Base-by-base conservation (phyloP, 2,797 vertebrate species). In the Luscinia luscinia region DNA sequence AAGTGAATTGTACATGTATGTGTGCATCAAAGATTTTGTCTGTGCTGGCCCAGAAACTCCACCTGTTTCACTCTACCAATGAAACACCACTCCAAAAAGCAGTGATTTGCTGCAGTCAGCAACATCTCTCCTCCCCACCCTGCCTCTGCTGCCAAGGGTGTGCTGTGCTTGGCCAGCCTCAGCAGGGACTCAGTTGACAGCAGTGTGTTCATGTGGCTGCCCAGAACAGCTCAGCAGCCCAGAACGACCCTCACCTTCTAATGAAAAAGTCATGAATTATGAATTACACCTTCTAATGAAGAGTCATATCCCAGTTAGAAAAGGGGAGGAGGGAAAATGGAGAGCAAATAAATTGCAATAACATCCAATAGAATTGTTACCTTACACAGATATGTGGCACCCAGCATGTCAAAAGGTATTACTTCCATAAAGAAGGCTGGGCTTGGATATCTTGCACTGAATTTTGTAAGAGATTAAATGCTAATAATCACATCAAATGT, bases 401-500 rank as follows among this genome's bases (percentile, higher is more conserved):
- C n/a, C 58, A 88, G 41, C 76, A 59, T 18, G 11, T 10, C 73
- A 43, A 38, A 87, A 95, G 69, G 48, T 63, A 36, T 91, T 81
- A 11, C 66, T 72, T 72, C 68, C 67, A 88, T 79, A 92, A 88
- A 76, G 87, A 89, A 91, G 73, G 48, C 59, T 86, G 62, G 58
- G 83, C 77, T 84, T 76, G 87, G 86, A 76, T 89, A 49, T 78
- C 55, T 36, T 11, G 38, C 27, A 28, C 45, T 48, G 66, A 76
- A 64, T 90, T 69, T 73, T 84, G 82, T 38, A 63, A 64, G 59
- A 82, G 94, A 96, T 95, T 64, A 95, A 94, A 91, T 73, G 45
- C 62, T 94, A 82, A 92, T 96, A 94, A 95, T 94, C 76, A 86
- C 91, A 93, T 94, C 94, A 88, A 79, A 91, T 73, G 67, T 81